Evolutionary conservation across 2,113 vertebrate species (phyloP).

Genomic region (Ictalurus furcatus): DNA sequence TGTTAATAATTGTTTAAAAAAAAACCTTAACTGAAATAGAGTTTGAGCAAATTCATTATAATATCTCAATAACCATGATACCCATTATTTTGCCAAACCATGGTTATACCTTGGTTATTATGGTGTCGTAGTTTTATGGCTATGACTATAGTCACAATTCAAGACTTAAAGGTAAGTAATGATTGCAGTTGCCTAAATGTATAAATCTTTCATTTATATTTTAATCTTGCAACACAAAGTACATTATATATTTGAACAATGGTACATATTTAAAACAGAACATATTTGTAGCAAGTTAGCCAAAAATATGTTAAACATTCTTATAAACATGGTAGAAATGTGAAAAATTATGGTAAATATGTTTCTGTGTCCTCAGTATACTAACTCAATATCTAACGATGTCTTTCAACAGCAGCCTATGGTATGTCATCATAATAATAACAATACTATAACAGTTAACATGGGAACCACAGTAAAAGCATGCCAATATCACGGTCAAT

Average conservation of each 20-base stretch:
- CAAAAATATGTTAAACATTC: too few species aligned
- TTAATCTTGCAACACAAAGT: not conserved
- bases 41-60: not conserved
- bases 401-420: too few species aligned
- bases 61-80: not conserved
- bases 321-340: too few species aligned
- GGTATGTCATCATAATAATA: too few species aligned
- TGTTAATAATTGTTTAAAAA: not conserved
- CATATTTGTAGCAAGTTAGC: too few species aligned
- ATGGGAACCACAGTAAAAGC: too few species aligned
- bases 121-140: not conserved
- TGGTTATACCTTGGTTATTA: not conserved
- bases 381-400: too few species aligned
- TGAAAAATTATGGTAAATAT: too few species aligned
- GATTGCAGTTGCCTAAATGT: not conserved
- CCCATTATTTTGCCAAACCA: not conserved
- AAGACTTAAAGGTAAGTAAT: not conserved
- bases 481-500: too few species aligned
- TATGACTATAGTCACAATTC: not conserved
- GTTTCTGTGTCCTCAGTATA: too few species aligned
- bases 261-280: too few species aligned
- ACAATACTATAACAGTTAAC: too few species aligned
- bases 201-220: not conserved
- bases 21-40: not conserved
- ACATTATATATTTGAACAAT: not conserved